These are phyloP conservation scores for Mechanitis messenoides DNA, from an alignment of 2,888 invertebrate genomes.

Conservation along the genomic window DNA sequence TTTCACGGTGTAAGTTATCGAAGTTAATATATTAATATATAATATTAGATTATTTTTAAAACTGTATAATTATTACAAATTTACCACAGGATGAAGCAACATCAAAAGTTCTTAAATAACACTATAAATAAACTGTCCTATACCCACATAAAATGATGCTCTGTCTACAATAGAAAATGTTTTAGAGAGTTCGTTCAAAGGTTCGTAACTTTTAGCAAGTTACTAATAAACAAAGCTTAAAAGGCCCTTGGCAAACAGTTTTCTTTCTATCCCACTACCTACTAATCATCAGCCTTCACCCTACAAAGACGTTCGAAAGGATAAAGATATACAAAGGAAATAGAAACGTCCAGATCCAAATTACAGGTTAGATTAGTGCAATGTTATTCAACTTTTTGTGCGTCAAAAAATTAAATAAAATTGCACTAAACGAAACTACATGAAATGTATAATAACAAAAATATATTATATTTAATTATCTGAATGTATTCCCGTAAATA, in stretches of 20 bases:
- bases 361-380: too few species aligned
- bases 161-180: slow-evolving; percentile 10
- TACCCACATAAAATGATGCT: background rate
- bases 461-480: slow-evolving; percentile 1
- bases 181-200: slow-evolving; percentile 15
- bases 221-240: slow-evolving; percentile 24
- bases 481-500: too few species aligned
- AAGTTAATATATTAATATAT: too few species aligned
- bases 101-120: background rate
- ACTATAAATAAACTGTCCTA: background rate
- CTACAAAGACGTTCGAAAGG: background rate
- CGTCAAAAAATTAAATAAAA: too few species aligned
- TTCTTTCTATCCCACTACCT: slow-evolving; percentile 12
- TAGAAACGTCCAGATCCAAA: background rate
- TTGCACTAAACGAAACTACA: too few species aligned
- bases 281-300: slow-evolving; percentile 11
- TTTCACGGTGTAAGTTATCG: too few species aligned
- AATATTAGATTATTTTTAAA: too few species aligned
- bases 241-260: slow-evolving; percentile 15
- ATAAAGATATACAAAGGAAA: background rate
- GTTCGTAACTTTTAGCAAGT: slow-evolving; percentile 17
- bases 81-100: too few species aligned
- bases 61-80: too few species aligned
- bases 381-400: too few species aligned
- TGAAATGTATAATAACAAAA: slow-evolving; percentile 6